A percentile compares a stretch with the other conserved stretches of the same genome.
These are phyloP conservation scores for Cuculus canorus DNA, from an alignment of 2,797 vertebrate species.

Conservation along the genomic window DNA sequence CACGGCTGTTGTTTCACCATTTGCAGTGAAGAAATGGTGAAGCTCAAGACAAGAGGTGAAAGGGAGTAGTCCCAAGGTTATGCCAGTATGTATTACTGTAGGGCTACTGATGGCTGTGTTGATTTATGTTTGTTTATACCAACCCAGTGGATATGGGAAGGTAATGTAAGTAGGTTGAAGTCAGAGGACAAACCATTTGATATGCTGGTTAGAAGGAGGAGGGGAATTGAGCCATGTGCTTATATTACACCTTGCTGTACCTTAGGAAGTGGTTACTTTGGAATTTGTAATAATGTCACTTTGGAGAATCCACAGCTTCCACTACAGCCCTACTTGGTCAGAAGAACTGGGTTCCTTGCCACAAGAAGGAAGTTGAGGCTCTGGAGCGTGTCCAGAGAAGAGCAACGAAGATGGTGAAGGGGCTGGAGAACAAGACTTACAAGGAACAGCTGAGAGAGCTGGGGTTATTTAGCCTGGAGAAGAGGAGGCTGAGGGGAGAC, in stretches of 20 bases:
- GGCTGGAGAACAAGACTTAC: no score
- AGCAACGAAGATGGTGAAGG: no score
- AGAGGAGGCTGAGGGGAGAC: no score
- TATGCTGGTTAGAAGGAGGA: not conserved
- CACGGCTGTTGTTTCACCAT: not conserved
- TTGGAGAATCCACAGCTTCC: not conserved
- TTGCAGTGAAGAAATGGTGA: not conserved
- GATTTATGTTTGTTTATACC: not conserved
- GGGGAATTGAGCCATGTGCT: not conserved
- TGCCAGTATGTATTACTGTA: not conserved
- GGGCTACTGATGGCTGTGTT: not conserved
- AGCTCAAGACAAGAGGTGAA: not conserved
- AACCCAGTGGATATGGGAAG: not conserved
- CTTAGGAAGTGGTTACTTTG: not conserved
- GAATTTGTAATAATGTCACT: not conserved
- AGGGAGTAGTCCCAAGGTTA: not conserved
- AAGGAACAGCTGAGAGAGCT: no score
- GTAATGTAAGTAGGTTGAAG: not conserved
- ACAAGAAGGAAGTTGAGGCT: no score
- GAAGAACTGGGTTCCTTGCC: no score
- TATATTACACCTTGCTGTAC: not conserved
- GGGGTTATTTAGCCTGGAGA: no score
- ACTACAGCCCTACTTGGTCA: accelerated
- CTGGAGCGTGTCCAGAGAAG: no score
- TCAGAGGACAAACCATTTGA: not conserved